Evolutionary conservation across 2,797 vertebrate genomes (phyloP), one percentile per base, ranked within the genome.

Genomic region (Erethizon dorsatum): DNA sequence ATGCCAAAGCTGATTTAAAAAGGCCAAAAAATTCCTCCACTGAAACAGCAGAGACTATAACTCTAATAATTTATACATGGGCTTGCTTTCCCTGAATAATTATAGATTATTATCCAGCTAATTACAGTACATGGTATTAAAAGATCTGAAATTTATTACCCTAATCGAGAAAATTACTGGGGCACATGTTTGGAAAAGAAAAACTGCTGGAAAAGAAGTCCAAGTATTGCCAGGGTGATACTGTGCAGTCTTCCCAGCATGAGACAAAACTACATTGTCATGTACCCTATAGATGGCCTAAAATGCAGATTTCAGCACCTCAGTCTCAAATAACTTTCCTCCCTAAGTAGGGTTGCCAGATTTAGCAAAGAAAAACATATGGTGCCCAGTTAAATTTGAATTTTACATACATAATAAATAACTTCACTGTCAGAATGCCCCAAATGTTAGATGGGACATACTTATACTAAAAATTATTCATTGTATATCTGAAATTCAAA

Each of bases 71-170:
- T 95, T 97, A 91, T 95, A 96, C 92, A 97, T 41, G 94, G 93
- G 96, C 13, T 85, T 75, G 63, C 88, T 84, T 86, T 97, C 90
- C 88, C 92, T 93, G 95, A 95, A 97, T 97, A 98, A 97, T 95
- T 98, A 96, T 90, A 98, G 97, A 98, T 97, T 91, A 98, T 98
- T 98, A 97, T 91, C 84, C 80, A 57, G 88, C 96, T 97, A 98
- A 98, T 98, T 98, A 97, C 71, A 97, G 95, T 98, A 96, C 92
- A 97, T 83, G 75, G 88, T 93, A 92, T 98, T 98, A 98, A 98
- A 97, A 95, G 96, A 97, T 97, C 91, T 97, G 75, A 93, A 98
- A 96, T 95, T 95, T 86, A 96, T 98, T 96, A 97, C 22, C 26
- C 24, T 83, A 88, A 98, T 97, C 97, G 98, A 94, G 41, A 67